Conservation (phyloP, 2,113 vertebrate genomes). For the Platycercus adscitus region DNA sequence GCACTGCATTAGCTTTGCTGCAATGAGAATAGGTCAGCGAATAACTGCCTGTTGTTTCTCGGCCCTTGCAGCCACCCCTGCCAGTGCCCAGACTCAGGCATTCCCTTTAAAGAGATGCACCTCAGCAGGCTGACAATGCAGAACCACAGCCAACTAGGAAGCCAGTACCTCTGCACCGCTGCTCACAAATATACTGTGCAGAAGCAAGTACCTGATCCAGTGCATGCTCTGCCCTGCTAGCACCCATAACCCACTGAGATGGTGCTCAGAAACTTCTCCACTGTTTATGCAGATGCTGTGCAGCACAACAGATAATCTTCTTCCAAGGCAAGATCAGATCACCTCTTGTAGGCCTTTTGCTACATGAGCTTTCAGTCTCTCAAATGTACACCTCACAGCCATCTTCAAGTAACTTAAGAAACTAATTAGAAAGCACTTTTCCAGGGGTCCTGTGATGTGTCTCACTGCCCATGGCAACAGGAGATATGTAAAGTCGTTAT, state of each 20-base stretch:
- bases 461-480: background rate
- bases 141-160: background rate
- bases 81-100: background rate
- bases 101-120: background rate
- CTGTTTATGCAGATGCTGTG: background rate
- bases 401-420: background rate
- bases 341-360: background rate
- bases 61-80: background rate
- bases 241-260: fast-evolving
- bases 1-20: background rate
- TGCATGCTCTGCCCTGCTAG: background rate
- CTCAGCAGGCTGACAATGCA: background rate
- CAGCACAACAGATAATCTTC: background rate
- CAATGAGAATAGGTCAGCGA: background rate
- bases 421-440: background rate
- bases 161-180: background rate
- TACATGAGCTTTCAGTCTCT: background rate
- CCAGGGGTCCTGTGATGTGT: background rate
- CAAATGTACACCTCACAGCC: background rate
- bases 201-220: background rate
- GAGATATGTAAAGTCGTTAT: background rate
- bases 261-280: background rate
- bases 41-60: background rate
- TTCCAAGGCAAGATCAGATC: background rate
- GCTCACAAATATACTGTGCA: background rate